Conservation (phyloP, 2,888 invertebrate genomes). For the Synanthedon formicaeformis region DNA sequence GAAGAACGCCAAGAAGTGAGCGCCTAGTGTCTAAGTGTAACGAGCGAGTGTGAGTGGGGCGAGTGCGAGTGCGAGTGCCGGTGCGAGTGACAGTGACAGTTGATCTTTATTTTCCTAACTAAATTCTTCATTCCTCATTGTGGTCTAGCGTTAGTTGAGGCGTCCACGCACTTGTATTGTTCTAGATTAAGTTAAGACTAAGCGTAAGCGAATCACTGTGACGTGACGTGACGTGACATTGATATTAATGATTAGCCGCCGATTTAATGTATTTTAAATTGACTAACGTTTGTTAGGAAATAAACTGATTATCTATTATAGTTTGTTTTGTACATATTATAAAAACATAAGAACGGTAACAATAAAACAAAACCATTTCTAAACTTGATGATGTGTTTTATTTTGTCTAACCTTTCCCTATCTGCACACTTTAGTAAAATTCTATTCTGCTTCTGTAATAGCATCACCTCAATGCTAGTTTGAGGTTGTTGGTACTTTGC, state of each 20-base stretch:
- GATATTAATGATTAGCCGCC: constrained; percentile 36
- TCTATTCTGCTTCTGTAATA: no score
- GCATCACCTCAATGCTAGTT: no score
- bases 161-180: constrained; percentile 52
- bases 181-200: constrained; percentile 51
- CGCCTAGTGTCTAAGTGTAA: constrained; percentile 30
- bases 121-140: constrained; percentile 64
- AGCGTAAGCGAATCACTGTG: constrained; percentile 54
- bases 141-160: constrained; percentile 59
- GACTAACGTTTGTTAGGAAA: constrained; percentile 60
- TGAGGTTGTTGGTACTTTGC: no score
- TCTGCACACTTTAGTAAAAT: no score
- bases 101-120: constrained; percentile 46
- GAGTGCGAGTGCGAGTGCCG: constrained; percentile 24
- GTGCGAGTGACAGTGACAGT: constrained; percentile 21
- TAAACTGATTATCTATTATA: constrained; percentile 64
- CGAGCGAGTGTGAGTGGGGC: constrained; percentile 46
- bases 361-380: constrained; percentile 67
- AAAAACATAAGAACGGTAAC: constrained; percentile 66
- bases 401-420: constrained; percentile 5
- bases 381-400: constrained; percentile 37
- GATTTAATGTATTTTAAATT: constrained; percentile 43
- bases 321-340: constrained; percentile 66
- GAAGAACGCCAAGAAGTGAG: constrained; percentile 75
- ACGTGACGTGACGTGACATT: constrained; percentile 43